phyloP scores from a whole-genome alignment of 1,140 invertebrate genomes.

The Dendrolimus kikuchii region DNA sequence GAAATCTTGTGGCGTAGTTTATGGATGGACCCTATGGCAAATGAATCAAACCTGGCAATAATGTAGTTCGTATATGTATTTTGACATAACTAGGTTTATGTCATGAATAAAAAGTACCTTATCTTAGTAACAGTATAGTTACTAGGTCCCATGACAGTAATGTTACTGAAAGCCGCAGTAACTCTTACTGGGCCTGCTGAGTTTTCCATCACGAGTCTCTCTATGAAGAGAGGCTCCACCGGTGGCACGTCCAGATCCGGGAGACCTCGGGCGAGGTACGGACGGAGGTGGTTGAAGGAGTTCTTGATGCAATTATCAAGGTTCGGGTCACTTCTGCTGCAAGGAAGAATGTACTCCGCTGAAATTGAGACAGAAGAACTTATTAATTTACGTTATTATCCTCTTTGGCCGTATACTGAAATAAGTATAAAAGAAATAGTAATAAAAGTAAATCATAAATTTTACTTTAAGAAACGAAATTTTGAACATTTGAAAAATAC shows the following conservation, averaged over 20 bases:
- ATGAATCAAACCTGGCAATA: too few relatives aligned
- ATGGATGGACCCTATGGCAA: too few relatives aligned
- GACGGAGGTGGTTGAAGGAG: constrained; percentile 80
- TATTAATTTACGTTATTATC: background rate
- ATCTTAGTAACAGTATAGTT: constrained; percentile 79
- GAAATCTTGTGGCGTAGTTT: too few relatives aligned
- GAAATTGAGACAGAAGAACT: constrained; percentile 38
- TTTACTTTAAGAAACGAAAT: too few relatives aligned
- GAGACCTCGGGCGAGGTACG: constrained; percentile 79
- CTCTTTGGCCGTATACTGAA: too few relatives aligned
- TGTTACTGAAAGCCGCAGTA: constrained; percentile 79
- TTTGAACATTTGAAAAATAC: too few relatives aligned
- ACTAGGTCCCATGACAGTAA: constrained; percentile 80
- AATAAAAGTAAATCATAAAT: too few relatives aligned
- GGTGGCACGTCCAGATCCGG: constrained; percentile 79
- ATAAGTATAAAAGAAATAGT: too few relatives aligned
- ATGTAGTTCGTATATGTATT: too few relatives aligned
- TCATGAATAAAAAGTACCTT: constrained; percentile 32
- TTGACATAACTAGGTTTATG: background rate
- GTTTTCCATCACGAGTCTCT: constrained; percentile 82
- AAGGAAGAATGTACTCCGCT: constrained; percentile 84
- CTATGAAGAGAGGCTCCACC: constrained; percentile 81
- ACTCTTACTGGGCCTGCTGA: constrained; percentile 81
- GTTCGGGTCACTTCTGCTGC: constrained; percentile 76
- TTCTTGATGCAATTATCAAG: constrained; percentile 78